phyloP scores from a whole-genome alignment of 64 coral and sea anemone species.

The Porites lutea region DNA sequence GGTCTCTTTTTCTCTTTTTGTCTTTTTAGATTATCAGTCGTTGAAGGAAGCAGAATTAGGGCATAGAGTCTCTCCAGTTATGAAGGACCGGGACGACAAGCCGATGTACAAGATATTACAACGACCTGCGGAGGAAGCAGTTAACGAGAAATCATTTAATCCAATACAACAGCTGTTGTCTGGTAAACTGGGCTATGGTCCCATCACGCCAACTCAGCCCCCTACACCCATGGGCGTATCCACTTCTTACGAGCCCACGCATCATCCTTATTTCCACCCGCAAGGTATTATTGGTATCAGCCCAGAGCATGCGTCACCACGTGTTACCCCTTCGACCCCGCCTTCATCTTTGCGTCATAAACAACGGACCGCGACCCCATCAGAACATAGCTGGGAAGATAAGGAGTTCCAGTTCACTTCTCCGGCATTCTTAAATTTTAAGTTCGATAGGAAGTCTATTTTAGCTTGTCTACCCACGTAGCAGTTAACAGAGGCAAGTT shows the following conservation, averaged over 20 bases:
- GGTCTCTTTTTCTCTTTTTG: neutral
- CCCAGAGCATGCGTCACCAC: neutral
- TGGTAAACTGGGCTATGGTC: neutral
- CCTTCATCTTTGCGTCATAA: neutral
- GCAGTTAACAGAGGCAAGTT: neutral
- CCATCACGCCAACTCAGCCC: neutral
- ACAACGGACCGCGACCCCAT: neutral
- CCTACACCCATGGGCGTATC: neutral
- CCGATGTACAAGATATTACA: conserved; percentile 38
- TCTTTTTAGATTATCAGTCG: conserved; percentile 14
- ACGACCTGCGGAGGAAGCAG: neutral
- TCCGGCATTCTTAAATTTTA: conserved; percentile 56
- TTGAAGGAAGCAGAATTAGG: neutral
- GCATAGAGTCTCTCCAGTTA: conserved; percentile 3
- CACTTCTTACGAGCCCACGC: neutral
- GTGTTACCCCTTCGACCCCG: neutral
- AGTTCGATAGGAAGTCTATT: conserved; percentile 55
- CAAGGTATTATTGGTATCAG: neutral
- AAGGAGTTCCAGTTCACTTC: conserved; percentile 53
- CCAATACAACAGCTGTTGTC: neutral
- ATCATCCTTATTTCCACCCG: neutral
- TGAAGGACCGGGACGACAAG: neutral
- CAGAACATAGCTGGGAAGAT: conserved; percentile 52
- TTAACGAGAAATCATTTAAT: neutral
- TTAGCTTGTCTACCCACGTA: conserved; percentile 36